phyloP scores from a whole-genome alignment of 2,797 vertebrate genomes.

The Astyanax mexicanus region DNA sequence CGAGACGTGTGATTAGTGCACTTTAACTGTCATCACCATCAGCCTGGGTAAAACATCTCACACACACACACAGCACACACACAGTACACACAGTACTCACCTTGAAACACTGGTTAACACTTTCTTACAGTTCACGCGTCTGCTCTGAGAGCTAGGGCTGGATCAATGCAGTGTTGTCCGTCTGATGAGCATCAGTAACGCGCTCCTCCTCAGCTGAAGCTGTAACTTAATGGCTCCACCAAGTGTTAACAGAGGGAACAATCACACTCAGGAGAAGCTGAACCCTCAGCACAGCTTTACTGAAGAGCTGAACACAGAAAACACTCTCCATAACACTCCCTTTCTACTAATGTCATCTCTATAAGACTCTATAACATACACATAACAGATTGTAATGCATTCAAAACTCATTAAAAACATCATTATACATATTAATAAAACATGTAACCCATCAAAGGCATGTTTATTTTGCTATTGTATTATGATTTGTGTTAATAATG shows the following conservation, averaged over 20 bases:
- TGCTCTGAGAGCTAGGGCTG: conserved; percentile 4
- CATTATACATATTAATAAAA: no score
- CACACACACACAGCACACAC: no score
- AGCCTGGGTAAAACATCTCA: conserved; percentile 26
- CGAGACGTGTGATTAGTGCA: conserved; percentile 50
- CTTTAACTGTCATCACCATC: conserved; percentile 50
- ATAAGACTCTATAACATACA: no score
- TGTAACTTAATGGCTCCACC: conserved; percentile 66
- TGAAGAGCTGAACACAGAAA: not conserved
- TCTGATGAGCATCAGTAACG: conserved; percentile 16
- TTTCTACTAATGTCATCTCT: no score
- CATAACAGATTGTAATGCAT: no score
- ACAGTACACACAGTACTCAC: conserved; percentile 31
- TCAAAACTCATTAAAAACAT: no score
- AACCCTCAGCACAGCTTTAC: not conserved
- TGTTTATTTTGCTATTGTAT: no score
- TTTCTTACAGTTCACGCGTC: not conserved
- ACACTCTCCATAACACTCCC: not conserved
- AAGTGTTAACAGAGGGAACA: conserved; percentile 63
- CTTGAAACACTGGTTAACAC: conserved; percentile 42
- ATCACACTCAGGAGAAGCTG: not conserved
- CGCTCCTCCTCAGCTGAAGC: conserved; percentile 5
- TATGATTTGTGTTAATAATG: no score
- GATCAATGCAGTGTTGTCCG: conserved; percentile 4
- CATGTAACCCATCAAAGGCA: no score